Evolutionary conservation across 2,888 invertebrate genomes (phyloP), one percentile per base, ranked within the genome.

Genomic region (Phengaris arion): DNA sequence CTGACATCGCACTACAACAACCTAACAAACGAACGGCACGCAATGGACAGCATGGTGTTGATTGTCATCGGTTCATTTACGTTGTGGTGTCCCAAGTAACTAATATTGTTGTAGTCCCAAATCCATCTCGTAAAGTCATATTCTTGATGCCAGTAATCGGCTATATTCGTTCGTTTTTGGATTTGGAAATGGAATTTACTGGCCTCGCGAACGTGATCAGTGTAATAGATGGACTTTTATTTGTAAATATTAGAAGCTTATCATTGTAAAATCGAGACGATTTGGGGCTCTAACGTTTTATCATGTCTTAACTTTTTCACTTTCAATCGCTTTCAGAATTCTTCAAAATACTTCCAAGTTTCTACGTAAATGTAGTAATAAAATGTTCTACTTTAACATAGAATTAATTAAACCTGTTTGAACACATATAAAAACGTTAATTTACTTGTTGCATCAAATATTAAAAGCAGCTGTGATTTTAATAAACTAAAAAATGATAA

Each of bases 11-110:
- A 80, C 80, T 76, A 78, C 78, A 77, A 77, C 77, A 77, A 78
- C 76, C 80, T 83, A 82, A 81, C 80, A 79, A 78, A 76, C 74
- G 76, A 79, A 70, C 78, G 79, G 81, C 83, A 82, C 83, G 83
- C 81, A 78, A 76, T 81, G 81, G 81, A 81, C 77, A 76, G 79
- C 83, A 82, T 83, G 83, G 81, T 80, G 81, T 81, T 79, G 81
- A 78, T 78, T 78, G 74, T 76, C 77, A 73, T 80, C 78, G 78
- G 76, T 77, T 76, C 78, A 76, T 81, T 72, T 75, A 77, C 78
- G 76, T 78, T 77, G 80, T 82, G 80, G 81, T 80, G 80, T 81
- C 79, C 79, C 78, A 79, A 79, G 77, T 74, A 52, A 70, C 74
- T 57, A 74, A 74, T 77, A 64, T 74, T 78, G 78, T 79, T 79